Evolutionary conservation across 2,888 invertebrate genomes (phyloP), one percentile per base, ranked within the genome.

Genomic region (Drosophila seclusa): DNA sequence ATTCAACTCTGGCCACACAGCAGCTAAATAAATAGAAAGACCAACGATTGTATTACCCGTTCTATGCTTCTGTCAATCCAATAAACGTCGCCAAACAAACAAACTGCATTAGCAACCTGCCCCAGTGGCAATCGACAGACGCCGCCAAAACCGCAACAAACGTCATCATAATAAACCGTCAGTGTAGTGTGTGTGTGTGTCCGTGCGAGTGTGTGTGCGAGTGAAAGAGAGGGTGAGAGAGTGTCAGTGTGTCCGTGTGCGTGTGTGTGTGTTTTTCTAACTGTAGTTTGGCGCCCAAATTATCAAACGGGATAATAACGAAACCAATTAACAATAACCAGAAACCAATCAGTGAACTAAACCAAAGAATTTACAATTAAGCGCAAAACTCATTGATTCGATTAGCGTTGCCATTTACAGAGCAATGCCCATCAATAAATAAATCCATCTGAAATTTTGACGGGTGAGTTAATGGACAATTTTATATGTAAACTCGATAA

Each of bases 211-310:
- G n/a, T 2, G 27, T 2, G 52, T 34, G 24, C 36, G 61, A 49
- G 40, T 5, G 49, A 49, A 13, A 38, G 29, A 32, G 27, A 57
- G 11, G 36, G 32, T 16, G n/a, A 45, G 8, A 45, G 61, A 11
- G 60, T 31, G 27, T 40, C 11, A 24, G 45, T n/a, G 21, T 34
- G 52, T 62, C 48, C 27, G 54, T 31, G 38, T 31, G 29, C 34
- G 32, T 38, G 63, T 4, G 29, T 48, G 38, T 42, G 49, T 32
- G 32, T 4, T 36, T 70, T 59, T 61, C 65, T 73, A 75, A 88
- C 87, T 83, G 85, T 87, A 81, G 82, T 82, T 87, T 84, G 86
- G 83, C 86, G 83, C 88, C 76, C 66, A 84, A 84, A 78, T 64
- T 68, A 77, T 64, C 48, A 45, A 73, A 49, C 58, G 50, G 42